Evolutionary conservation across 2,797 vertebrate genomes (phyloP), one percentile per base, ranked within the genome.

Genomic region (Thamnophis elegans): DNA sequence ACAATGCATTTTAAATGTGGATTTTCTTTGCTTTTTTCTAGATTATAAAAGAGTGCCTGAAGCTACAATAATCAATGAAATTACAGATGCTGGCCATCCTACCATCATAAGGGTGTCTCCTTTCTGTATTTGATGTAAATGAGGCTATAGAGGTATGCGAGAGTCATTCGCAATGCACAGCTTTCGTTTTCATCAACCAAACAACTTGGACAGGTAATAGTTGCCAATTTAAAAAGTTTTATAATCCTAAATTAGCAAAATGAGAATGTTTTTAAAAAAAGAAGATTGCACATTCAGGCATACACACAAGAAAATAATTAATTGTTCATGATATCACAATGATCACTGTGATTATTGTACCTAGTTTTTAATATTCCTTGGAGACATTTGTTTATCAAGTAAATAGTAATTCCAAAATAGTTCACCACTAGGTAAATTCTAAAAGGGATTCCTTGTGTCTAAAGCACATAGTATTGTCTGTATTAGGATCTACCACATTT

Each of bases 81-180:
- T 95, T 98, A 98, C 96, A 98, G 97, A 90, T 99, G 98, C 95
- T 99, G 98, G 98, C 98, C 98, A 0, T 99, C 98, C 78, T 98
- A 98, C 96, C 98, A 98, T 90, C 98, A 99, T 0, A 98, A 3
- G 96, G 98, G 93, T 99, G 98, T 92, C 98, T 98, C 62, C 98
- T 99, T 58, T 98, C 98, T 0, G 98, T 98, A 87, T 98, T 98
- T 91, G 97, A 96, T 0, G 60, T 98, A 88, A 96, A 90, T 0
- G 98, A 99, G 95, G 98, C 98, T 22, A 95, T 98, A 3, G 97
- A 98, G 1, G 95, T 98, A 89, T 99, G 98, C 82, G 98, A 98
- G 94, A 98, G 97, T 95, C 98, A 99, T 90, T 94, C 97, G 32
- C 98, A 98, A 95, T 99, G 98, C 94, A 97, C 92, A 92, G 98